A percentile compares a stretch with the other conserved stretches of the same genome.
Evolutionary conservation across 2,888 invertebrate species (phyloP).

Genomic region (Mayetiola destructor): DNA sequence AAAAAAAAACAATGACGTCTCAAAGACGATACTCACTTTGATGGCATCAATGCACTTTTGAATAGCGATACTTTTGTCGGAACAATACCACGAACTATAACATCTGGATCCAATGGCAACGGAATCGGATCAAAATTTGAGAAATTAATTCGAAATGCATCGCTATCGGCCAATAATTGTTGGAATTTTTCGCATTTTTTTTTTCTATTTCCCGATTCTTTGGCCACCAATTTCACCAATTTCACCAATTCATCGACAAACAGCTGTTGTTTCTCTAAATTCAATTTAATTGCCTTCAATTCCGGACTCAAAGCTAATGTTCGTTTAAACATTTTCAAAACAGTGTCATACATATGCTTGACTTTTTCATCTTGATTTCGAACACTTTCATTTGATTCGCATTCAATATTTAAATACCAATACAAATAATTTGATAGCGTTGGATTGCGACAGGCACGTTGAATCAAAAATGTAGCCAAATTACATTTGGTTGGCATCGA

Average conservation of each 20-base stretch:
- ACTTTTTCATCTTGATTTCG: slow-evolving; percentile 57
- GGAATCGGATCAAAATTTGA: slow-evolving; percentile 82
- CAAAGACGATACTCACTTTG: slow-evolving; percentile 44
- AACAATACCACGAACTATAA: slow-evolving; percentile 75
- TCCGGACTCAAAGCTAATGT: slow-evolving; percentile 50
- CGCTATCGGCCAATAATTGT: slow-evolving; percentile 63
- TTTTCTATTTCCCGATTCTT: slow-evolving; percentile 82
- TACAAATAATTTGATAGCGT: slow-evolving; percentile 91
- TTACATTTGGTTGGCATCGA: slow-evolving; percentile 39
- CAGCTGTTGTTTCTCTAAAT: slow-evolving; percentile 70
- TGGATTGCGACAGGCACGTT: slow-evolving; percentile 75
- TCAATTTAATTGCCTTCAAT: slow-evolving; percentile 58
- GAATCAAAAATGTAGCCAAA: slow-evolving; percentile 80
- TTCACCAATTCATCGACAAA: slow-evolving; percentile 84
- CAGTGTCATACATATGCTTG: slow-evolving; percentile 74
- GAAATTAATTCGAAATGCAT: slow-evolving; percentile 73
- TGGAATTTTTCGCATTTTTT: slow-evolving; percentile 85
- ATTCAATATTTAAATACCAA: slow-evolving; percentile 92
- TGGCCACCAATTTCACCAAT: slow-evolving; percentile 72
- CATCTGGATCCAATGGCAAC: slow-evolving; percentile 85
- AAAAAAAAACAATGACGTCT: neutral
- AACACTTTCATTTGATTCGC: slow-evolving; percentile 56
- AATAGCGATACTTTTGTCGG: slow-evolving; percentile 84
- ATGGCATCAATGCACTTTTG: slow-evolving; percentile 94
- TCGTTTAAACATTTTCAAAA: slow-evolving; percentile 73